Conservation (phyloP, 2,113 vertebrate species). For the Ibidorhyncha struthersii region DNA sequence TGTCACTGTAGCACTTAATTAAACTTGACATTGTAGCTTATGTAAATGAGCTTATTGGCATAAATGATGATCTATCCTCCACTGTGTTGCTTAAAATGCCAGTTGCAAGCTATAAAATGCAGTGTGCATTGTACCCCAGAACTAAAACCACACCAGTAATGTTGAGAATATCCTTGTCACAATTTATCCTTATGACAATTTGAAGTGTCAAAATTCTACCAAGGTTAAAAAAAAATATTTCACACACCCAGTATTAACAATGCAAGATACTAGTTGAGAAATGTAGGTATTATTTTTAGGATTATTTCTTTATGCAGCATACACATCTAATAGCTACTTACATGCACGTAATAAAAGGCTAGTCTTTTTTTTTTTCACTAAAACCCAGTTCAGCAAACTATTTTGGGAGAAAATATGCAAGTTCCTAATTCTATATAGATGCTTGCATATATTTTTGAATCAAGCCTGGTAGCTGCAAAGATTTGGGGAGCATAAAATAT, state of each 20-base stretch:
- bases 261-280: neutral
- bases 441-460: neutral
- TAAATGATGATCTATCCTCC: neutral
- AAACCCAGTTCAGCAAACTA: neutral
- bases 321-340: neutral
- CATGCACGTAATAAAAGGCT: neutral
- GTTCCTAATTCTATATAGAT: neutral
- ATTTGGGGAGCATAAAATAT: neutral
- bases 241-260: neutral
- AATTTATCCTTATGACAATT: neutral
- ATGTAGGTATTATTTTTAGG: neutral
- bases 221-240: neutral
- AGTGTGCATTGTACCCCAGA: neutral
- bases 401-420: neutral
- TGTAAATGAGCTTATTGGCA: conserved; percentile 26
- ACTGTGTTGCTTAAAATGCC: conserved; percentile 14
- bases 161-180: neutral
- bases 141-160: neutral
- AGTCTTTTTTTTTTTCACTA: neutral
- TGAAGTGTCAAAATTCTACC: neutral
- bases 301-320: neutral
- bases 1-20: conserved; percentile 44
- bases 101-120: conserved; percentile 10
- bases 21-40: conserved; percentile 43
- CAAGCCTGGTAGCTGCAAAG: neutral